phyloP scores from a whole-genome alignment of 1,140 invertebrate species.

The Pteromalus puparum region DNA sequence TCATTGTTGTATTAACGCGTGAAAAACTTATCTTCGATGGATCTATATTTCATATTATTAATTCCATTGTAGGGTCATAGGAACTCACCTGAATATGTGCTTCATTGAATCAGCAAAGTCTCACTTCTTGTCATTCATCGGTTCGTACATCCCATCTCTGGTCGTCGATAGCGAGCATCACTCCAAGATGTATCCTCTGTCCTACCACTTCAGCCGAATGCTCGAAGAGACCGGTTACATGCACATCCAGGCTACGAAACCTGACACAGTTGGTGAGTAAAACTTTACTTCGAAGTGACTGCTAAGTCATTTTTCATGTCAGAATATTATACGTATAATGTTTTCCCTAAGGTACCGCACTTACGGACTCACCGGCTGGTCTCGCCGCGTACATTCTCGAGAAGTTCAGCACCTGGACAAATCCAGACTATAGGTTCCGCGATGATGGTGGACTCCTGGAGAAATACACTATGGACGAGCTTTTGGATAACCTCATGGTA shows the following conservation, averaged over 20 bases:
- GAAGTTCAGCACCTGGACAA: constrained; percentile 89
- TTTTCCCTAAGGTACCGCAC: constrained; percentile 74
- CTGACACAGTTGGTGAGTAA: constrained; percentile 88
- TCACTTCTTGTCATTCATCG: constrained; percentile 76
- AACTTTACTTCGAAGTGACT: constrained; percentile 22
- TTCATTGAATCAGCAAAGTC: constrained; percentile 64
- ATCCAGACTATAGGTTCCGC: constrained; percentile 75
- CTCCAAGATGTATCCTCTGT: constrained; percentile 80
- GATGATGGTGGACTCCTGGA: constrained; percentile 84
- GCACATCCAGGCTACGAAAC: constrained; percentile 92
- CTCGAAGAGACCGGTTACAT: constrained; percentile 87
- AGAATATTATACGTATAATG: too few species aligned
- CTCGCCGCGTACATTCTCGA: constrained; percentile 90
- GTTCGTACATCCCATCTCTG: constrained; percentile 75
- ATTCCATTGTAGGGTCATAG: constrained; percentile 72
- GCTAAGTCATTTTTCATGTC: too few species aligned
- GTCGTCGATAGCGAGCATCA: constrained; percentile 77
- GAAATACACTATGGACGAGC: constrained; percentile 82
- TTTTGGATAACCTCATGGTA: constrained; percentile 92
- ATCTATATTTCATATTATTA: not conserved
- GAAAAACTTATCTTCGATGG: not conserved
- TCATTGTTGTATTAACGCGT: not conserved
- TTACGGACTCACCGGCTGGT: constrained; percentile 83
- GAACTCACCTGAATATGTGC: constrained; percentile 81
- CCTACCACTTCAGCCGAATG: constrained; percentile 71